Conservation (phyloP, 2,888 invertebrate genomes). For the Falcaria lacertinaria region DNA sequence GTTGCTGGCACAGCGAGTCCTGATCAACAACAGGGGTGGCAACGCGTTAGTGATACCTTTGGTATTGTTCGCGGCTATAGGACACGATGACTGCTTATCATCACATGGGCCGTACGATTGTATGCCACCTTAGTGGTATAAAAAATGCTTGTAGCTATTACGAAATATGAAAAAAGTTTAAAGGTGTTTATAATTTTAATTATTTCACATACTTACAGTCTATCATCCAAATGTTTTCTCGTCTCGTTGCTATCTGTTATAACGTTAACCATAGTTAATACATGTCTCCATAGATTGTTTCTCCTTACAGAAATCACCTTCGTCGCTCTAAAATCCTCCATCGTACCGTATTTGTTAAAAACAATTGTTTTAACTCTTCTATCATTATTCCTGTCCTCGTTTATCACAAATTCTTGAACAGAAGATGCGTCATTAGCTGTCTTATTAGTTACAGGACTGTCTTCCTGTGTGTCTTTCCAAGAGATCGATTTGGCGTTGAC, state of each 20-base stretch:
- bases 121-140: too few relatives aligned
- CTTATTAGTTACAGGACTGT: slow-evolving; percentile 1
- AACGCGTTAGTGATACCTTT: too few relatives aligned
- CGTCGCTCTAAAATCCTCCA: slow-evolving; percentile 45
- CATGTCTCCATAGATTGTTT: slow-evolving; percentile 41
- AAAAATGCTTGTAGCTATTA: too few relatives aligned
- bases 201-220: slow-evolving; percentile 64
- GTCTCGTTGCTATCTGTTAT: slow-evolving; percentile 65
- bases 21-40: too few relatives aligned
- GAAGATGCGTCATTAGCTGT: neutral
- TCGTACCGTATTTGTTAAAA: slow-evolving; percentile 31
- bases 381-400: slow-evolving; percentile 3
- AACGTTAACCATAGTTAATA: slow-evolving; percentile 56
- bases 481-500: neutral
- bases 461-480: neutral
- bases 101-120: too few relatives aligned
- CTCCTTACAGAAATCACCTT: slow-evolving; percentile 46
- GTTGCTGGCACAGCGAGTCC: too few relatives aligned
- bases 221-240: slow-evolving; percentile 53
- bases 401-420: neutral
- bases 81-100: too few relatives aligned
- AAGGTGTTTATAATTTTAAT: too few relatives aligned
- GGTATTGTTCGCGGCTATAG: too few relatives aligned
- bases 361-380: slow-evolving; percentile 2
- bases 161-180: too few relatives aligned